phyloP scores from a whole-genome alignment of 1,140 invertebrate species.

The Saccostrea cuccullata region DNA sequence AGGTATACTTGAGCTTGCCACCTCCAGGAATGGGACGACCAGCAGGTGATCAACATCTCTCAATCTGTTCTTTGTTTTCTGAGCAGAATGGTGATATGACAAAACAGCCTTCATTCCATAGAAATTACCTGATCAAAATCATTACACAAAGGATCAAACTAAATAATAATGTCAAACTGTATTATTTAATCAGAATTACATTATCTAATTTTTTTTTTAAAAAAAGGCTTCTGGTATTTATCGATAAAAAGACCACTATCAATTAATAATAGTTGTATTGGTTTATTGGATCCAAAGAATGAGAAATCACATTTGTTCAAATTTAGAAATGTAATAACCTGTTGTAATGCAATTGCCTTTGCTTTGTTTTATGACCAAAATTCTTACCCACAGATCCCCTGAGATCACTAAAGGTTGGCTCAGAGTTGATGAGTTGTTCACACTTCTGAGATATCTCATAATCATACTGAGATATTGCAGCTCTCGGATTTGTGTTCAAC shows the following conservation, averaged over 20 bases:
- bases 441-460: conserved; percentile 75
- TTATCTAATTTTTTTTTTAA: no score
- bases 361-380: not conserved
- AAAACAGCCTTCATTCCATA: conserved; percentile 77
- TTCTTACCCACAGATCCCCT: conserved; percentile 74
- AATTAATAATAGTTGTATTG: no score
- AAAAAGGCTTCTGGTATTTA: no score
- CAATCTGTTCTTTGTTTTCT: conserved; percentile 66
- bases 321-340: no score
- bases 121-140: conserved; percentile 68
- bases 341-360: no score
- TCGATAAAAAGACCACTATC: no score
- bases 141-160: no score
- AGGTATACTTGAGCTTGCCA: conserved; percentile 67
- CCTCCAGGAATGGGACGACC: conserved; percentile 72
- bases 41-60: conserved; percentile 74
- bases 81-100: conserved; percentile 74
- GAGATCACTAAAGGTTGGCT: conserved; percentile 71
- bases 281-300: no score
- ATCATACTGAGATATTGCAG: conserved; percentile 74
- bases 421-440: conserved; percentile 71
- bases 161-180: no score
- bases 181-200: no score
- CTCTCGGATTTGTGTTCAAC: conserved; percentile 69
- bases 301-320: no score